Evolutionary conservation across 2,797 vertebrate genomes (phyloP).

Genomic region (Poecilia velifera): DNA sequence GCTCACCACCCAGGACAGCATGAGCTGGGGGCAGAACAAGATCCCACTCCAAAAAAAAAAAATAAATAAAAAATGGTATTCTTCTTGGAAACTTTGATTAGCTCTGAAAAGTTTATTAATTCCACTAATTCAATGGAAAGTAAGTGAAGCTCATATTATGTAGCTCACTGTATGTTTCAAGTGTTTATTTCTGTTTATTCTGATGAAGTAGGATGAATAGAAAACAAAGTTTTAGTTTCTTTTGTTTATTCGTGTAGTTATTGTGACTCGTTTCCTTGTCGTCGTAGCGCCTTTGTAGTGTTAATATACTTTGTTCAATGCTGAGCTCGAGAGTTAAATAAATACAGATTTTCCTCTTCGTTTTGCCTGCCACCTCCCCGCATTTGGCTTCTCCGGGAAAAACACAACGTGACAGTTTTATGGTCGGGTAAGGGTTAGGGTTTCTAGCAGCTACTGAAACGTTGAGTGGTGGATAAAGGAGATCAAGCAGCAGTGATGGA

Average conservation of each 20-base stretch:
- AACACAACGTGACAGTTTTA: background rate
- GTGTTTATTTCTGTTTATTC: background rate
- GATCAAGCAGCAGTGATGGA: background rate
- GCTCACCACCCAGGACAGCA: background rate
- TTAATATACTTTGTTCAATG: background rate
- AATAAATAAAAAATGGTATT: background rate
- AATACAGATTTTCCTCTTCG: background rate
- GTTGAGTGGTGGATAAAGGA: background rate
- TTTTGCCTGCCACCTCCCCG: background rate
- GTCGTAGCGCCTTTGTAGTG: background rate
- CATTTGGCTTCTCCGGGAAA: background rate
- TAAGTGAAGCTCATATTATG: background rate
- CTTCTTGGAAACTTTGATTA: background rate
- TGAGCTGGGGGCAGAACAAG: background rate
- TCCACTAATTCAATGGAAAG: background rate
- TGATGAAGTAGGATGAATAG: background rate
- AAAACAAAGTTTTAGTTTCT: background rate
- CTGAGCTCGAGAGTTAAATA: background rate
- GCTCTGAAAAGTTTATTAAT: background rate
- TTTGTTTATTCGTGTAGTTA: background rate
- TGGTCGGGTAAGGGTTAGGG: no score
- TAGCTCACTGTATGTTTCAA: background rate
- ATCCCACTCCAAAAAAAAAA: background rate
- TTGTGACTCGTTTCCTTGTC: background rate
- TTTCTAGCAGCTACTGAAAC: background rate